phyloP scores from a whole-genome alignment of 2,113 vertebrate genomes.

The Gallinago paraguaiae region DNA sequence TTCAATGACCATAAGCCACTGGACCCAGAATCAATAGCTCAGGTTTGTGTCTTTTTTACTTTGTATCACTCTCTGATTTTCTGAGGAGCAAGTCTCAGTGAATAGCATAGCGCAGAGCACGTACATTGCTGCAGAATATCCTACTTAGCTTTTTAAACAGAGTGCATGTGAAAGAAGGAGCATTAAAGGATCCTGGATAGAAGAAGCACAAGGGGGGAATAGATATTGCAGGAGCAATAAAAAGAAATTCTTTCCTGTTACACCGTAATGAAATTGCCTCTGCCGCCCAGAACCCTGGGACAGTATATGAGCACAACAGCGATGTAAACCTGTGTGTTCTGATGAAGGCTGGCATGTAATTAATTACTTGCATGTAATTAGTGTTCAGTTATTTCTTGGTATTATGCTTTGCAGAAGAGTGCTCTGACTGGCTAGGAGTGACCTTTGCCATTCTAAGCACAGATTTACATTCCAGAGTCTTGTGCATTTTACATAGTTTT shows the following conservation, averaged over 20 bases:
- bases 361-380: not conserved
- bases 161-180: not conserved
- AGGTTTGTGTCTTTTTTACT: constrained; percentile 80
- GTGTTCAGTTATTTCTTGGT: not conserved
- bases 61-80: not conserved
- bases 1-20: constrained; percentile 92
- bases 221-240: constrained; percentile 1
- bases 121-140: not conserved
- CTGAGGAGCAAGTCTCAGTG: not conserved
- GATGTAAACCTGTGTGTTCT: not conserved
- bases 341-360: not conserved
- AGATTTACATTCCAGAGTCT: not conserved
- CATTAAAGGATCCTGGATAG: not conserved
- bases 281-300: not conserved
- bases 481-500: not conserved
- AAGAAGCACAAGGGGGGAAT: not conserved
- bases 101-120: not conserved
- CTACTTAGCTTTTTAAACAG: not conserved
- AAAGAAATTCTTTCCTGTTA: not conserved
- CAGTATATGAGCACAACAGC: not conserved
- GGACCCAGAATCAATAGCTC: constrained; percentile 97
- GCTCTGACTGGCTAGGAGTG: not conserved
- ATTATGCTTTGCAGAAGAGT: not conserved
- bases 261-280: not conserved
- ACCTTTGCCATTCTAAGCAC: not conserved